Percentiles rank a stretch among this genome's conserved stretches.
Conservation (phyloP, 2,113 vertebrate genomes). For the Embiotoca jacksoni region DNA sequence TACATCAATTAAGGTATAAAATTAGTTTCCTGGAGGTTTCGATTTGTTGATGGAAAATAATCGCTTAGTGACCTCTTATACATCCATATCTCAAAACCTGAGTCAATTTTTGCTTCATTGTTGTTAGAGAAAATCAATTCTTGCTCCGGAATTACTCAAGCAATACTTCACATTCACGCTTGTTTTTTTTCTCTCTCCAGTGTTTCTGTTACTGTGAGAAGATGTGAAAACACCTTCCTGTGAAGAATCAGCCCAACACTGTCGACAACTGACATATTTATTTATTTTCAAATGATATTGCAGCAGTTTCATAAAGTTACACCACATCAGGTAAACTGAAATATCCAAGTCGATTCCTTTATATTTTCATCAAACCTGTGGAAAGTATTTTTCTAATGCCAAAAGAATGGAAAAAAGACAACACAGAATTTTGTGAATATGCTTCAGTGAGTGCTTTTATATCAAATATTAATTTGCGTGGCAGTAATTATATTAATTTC, state of each 20-base stretch:
- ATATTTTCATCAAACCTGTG: background rate
- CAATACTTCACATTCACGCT: conserved; percentile 8
- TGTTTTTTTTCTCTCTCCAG: background rate
- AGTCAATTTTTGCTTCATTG: conserved; percentile 36
- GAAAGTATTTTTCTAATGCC: no score
- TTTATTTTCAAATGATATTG: background rate
- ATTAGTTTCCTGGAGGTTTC: conserved; percentile 45
- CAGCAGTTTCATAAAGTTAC: background rate
- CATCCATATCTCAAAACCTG: conserved; percentile 40
- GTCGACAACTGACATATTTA: background rate
- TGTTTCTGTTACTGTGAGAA: background rate
- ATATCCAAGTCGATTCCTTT: background rate
- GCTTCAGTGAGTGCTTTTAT: background rate
- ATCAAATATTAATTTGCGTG: conserved; percentile 27
- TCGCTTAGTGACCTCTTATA: conserved; percentile 30
- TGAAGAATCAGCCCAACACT: background rate
- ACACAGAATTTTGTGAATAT: background rate
- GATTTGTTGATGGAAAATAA: conserved; percentile 59
- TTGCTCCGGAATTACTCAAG: conserved; percentile 11
- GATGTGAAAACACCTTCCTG: conserved; percentile 1
- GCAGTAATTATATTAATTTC: no score
- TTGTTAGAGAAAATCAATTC: conserved; percentile 42
- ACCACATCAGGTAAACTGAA: background rate
- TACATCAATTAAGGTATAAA: conserved; percentile 66
- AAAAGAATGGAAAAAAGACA: background rate